These are phyloP conservation scores for Drosophila meridiana DNA, from an alignment of 2,888 invertebrate genomes.

Conservation along the genomic window DNA sequence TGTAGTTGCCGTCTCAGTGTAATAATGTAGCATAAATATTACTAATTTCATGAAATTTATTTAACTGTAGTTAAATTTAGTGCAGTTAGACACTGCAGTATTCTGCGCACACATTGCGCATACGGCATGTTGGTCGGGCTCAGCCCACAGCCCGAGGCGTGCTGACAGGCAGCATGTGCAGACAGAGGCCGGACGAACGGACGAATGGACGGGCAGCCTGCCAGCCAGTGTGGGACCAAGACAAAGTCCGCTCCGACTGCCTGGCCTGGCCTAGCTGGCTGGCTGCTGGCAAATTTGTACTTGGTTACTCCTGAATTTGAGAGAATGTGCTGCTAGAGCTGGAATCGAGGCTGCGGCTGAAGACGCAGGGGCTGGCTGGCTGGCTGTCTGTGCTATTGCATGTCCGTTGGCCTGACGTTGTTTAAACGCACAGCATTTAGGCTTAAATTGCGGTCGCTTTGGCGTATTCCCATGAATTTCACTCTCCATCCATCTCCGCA, in stretches of 20 bases:
- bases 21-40: slow-evolving; percentile 77
- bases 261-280: not conserved
- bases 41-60: slow-evolving; percentile 80
- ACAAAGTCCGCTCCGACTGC: slow-evolving; percentile 21
- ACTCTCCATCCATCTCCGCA: slow-evolving; percentile 24
- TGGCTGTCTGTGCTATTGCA: slow-evolving; percentile 54
- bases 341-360: slow-evolving; percentile 17
- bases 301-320: slow-evolving; percentile 65
- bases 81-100: slow-evolving; percentile 58
- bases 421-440: slow-evolving; percentile 77
- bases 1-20: slow-evolving; percentile 71
- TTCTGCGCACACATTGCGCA: slow-evolving; percentile 64
- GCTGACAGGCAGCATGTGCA: slow-evolving; percentile 69
- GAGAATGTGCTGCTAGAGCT: slow-evolving; percentile 39
- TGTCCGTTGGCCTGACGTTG: slow-evolving; percentile 64
- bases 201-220: not conserved
- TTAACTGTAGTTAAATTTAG: slow-evolving; percentile 77
- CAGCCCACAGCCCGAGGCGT: slow-evolving; percentile 67
- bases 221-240: slow-evolving; percentile 8
- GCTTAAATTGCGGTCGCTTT: slow-evolving; percentile 75
- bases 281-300: slow-evolving; percentile 66
- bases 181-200: slow-evolving; percentile 21
- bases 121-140: slow-evolving; percentile 56
- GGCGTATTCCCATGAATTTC: slow-evolving; percentile 69
- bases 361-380: not conserved